Evolutionary conservation across 2,113 vertebrate species (phyloP), one percentile per base, ranked within the genome.

Genomic region (Halcyon senegalensis): DNA sequence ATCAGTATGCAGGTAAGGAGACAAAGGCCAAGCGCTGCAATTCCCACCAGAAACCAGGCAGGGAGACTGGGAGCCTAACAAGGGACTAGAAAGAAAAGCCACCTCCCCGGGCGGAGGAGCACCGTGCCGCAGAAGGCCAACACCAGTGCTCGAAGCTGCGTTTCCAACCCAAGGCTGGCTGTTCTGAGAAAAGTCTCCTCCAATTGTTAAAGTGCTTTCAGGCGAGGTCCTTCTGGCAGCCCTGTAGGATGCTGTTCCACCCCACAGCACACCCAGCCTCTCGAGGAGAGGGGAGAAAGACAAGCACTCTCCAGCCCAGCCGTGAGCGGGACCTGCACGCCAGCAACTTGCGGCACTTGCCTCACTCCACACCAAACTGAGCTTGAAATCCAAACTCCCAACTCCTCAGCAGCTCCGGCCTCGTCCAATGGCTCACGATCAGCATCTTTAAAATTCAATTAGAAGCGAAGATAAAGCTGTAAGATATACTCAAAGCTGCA

Each of bases 221-320:
- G 28, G 3, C 2, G 11, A 73, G 53, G 43, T 24, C 23, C 43
- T 55, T 25, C 58, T 35, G 53, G 59, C 81, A 90, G 44, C 33
- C 6, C 13, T 3, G 0, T 23, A 19, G n/a, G 72, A 21, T 73
- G 37, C 67, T 56, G 23, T 4, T 9, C 4, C 4, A 67, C 6
- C n/a, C 50, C 41, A 13, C 60, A 87, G 58, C 18, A 35, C 24
- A 72, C 0, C 37, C 7, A 48, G 24, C 9, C 39, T 43, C 17
- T 43, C 6, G 16, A 24, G 1, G 10, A 11, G 10, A 9, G 23
- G 13, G 48, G 12, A 25, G 25, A 41, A 28, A 56, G 8, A 55
- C 31, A 25, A 37, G 25, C 15, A 24, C 58, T 35, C 5, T 39
- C 17, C 51, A 30, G 7, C 18, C 13, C 21, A 50, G 27, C 33